Base-by-base conservation (phyloP, 2,888 invertebrate genomes). In the Hypolimnas misippus region DNA sequence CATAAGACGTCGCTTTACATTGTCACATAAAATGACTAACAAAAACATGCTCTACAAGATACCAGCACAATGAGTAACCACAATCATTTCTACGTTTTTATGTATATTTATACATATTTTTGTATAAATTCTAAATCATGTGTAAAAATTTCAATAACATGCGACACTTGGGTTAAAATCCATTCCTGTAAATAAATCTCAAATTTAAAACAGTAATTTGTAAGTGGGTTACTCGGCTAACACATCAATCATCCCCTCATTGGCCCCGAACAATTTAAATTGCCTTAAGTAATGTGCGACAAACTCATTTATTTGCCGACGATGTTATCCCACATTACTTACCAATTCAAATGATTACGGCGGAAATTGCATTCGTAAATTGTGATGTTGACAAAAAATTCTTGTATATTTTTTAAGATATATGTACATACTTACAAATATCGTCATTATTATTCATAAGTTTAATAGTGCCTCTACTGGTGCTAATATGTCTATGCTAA, bases 181-280 rank as follows among this genome's bases (percentile, higher is more conserved):
- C 1, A n/a, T 17, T 40, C 8, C 5, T 14, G 10, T 33, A 57
- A 52, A 57, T 52, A 62, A 57, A 52, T 31, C 7, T 25, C 17
- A 53, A 57, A 57, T 53, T 46, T 33, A 49, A 25, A 21, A 57
- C 40, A 38, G 55, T 40, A 44, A 25, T 38, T 8, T 19, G 56
- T 58, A 66, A 56, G 56, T 56, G 49, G 58, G 66, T 64, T 57
- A 60, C 29, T 40, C 54, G 61, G 50, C 56, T 58, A 56, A 63
- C 56, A 64, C 66, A 66, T 66, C 64, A 57, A 65, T 65, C 62
- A 65, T 52, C 51, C 57, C 25, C 46, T 55, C 52, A 66, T 62
- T 46, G 62, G 14, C n/a, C 19, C n/a, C 53, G 44, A 62, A 61
- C 66, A 63, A 52, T 61, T 66, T 66, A 63, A 63, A 61, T 63